Base-by-base conservation (phyloP, 2,113 vertebrate genomes). In the Neoarius graeffei region DNA sequence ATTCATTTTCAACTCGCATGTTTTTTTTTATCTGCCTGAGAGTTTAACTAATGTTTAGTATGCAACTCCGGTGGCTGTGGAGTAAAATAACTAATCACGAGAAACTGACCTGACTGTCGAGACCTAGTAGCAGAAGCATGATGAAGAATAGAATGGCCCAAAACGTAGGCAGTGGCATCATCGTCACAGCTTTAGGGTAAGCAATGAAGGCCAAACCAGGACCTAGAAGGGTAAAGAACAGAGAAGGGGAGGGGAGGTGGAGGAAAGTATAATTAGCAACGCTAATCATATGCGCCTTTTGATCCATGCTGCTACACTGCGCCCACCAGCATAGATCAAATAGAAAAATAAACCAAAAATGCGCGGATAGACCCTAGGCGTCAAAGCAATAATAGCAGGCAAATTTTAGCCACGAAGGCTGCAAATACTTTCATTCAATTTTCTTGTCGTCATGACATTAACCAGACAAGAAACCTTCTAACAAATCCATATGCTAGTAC, bases 91-190 rank as follows among this genome's bases (percentile, higher is more conserved):
- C 23, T 7, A 62, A 30, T 19, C n/a, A 9, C 2, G 13, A 27
- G 10, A 30, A 23, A 92, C 97, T 82, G 14, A 99, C 98, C 98
- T 99, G 98, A 96, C 98, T 99, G 96, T 99, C 98, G 95, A 99
- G 97, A 95, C 98, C 98, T 95, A 99, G 96, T 95, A 99, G 96
- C 94, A 99, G 96, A 95, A 99, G 97, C 98, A 99, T 99, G 90
- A 99, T 96, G 94, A 99, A 99, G 95, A 99, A 99, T 71, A 99
- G 98, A 87, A 99, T 94, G 87, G 98, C 98, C 98, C 98, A 99
- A 94, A 98, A 96, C 11, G 97, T 98, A 92, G 98, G 98, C 91
- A 99, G 95, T 5, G 98, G 98, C 98, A 99, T 99, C 98, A 99
- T 98, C 50, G 97, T 96, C 92, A 99, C 98, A 74, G 98, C 98